phyloP scores from a whole-genome alignment of 2,113 vertebrate species.

The Phaethon lepturus region DNA sequence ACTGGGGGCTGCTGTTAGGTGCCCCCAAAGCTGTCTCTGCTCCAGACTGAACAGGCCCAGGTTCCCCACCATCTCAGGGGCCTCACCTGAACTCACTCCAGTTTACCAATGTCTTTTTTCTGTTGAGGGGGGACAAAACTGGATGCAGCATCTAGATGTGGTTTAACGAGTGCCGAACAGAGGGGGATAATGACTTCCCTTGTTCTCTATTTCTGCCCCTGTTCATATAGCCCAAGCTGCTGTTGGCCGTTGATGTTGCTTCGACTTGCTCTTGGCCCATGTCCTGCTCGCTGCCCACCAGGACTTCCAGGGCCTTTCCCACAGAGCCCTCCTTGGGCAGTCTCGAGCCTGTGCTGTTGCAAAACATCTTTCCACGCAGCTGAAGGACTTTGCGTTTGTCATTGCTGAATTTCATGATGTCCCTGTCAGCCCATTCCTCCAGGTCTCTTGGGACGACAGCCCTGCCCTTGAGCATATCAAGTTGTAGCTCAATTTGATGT shows the following conservation, averaged over 20 bases:
- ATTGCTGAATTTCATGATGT: background rate
- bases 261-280: background rate
- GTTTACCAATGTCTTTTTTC: background rate
- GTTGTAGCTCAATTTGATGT: background rate
- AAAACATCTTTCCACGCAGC: background rate
- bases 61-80: background rate
- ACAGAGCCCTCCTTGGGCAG: background rate
- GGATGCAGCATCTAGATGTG: background rate
- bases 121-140: accelerated
- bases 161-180: background rate
- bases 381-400: background rate
- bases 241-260: accelerated
- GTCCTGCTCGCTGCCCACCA: background rate
- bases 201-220: background rate
- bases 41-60: background rate
- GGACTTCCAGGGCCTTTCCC: background rate
- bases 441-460: background rate
- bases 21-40: background rate
- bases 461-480: background rate
- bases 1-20: background rate
- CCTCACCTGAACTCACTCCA: background rate
- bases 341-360: background rate
- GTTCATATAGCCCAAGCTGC: background rate
- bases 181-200: background rate
- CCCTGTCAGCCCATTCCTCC: background rate